Evolutionary conservation across 2,113 vertebrate species (phyloP).

Genomic region (Syngnathus typhle): DNA sequence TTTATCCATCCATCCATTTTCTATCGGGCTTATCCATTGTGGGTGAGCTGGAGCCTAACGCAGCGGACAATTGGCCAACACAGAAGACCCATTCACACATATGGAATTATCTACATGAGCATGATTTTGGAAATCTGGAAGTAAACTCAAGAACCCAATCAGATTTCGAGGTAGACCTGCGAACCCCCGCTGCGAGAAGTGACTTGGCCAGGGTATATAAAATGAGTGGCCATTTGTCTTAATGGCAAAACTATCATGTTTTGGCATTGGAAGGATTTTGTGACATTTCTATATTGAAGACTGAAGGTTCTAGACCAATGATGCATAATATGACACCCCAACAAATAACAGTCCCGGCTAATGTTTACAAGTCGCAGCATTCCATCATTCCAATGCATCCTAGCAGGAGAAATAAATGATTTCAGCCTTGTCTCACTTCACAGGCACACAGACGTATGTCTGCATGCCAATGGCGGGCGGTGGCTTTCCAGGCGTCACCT

Average conservation of each 20-base stretch:
- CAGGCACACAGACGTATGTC: constrained; percentile 28
- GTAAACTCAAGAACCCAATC: neutral
- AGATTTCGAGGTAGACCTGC: neutral
- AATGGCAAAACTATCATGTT: neutral
- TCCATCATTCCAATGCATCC: constrained; percentile 15
- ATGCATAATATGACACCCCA: neutral
- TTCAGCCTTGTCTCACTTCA: constrained; percentile 41
- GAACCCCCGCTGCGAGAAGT: neutral
- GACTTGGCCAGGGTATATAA: neutral
- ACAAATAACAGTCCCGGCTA: neutral
- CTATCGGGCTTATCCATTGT: neutral
- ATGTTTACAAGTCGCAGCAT: constrained; percentile 8
- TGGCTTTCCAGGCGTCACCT: constrained; percentile 37
- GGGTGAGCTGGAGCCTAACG: neutral
- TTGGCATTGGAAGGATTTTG: neutral
- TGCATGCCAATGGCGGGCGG: constrained; percentile 46
- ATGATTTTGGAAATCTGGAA: neutral
- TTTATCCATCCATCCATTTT: neutral
- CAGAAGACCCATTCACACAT: neutral
- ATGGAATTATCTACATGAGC: neutral
- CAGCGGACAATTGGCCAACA: neutral
- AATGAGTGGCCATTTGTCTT: neutral
- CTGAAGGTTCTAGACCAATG: neutral
- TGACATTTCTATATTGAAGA: neutral
- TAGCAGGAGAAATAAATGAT: constrained; percentile 25